Evolutionary conservation across 2,797 vertebrate genomes (phyloP).

Genomic region (Melanogrammus aeglefinus): DNA sequence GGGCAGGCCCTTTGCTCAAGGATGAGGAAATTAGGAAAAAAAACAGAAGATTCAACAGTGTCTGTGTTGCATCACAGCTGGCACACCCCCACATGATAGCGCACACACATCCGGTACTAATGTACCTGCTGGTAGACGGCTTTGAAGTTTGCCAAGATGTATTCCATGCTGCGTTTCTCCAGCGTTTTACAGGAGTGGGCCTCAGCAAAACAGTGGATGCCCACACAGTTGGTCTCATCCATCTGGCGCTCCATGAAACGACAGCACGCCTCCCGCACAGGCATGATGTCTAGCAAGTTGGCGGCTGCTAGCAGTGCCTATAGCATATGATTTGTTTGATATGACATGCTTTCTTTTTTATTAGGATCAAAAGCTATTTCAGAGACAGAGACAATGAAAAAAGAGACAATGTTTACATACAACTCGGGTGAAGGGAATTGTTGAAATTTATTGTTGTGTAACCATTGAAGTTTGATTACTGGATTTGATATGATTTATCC

Average conservation of each 20-base stretch:
- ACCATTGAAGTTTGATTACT: neutral
- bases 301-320: constrained; percentile 78
- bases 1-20: neutral
- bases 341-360: neutral
- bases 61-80: too few relatives aligned
- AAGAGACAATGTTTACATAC: too few relatives aligned
- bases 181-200: constrained; percentile 77
- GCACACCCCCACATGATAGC: neutral
- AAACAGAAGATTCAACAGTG: neutral
- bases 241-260: constrained; percentile 81
- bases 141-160: constrained; percentile 77
- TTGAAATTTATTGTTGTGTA: neutral
- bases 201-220: constrained; percentile 82
- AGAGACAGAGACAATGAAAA: too few relatives aligned
- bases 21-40: neutral
- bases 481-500: too few relatives aligned
- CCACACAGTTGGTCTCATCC: constrained; percentile 82
- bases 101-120: neutral
- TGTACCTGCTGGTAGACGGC: constrained; percentile 73
- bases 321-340: neutral
- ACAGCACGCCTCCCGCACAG: constrained; percentile 78
- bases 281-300: constrained; percentile 80
- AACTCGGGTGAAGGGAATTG: neutral
- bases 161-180: constrained; percentile 78
- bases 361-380: neutral